Base-by-base conservation (phyloP, 2,888 invertebrate genomes). In the Glyphotaelius pellucidus region DNA sequence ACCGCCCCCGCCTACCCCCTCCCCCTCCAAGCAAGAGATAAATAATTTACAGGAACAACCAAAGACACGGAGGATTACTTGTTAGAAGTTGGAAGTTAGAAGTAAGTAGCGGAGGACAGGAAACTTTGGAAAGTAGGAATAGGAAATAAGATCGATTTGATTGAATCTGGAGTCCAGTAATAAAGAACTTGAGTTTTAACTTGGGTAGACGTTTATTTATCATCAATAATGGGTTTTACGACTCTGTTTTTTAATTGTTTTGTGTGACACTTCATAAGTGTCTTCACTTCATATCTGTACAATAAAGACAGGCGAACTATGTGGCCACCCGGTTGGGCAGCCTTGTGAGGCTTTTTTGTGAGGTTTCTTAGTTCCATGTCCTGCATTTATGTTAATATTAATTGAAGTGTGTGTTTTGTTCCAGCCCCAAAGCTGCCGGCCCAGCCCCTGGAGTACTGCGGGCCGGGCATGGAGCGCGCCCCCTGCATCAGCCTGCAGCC, bases 361-460 rank as follows among this genome's bases (percentile, higher is more conserved):
- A 0, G 42, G 42, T 12, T 11, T 42, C 12, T 42, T 42, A 12
- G 42, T 42, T 42, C 1, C 42, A 42, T 12, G 42, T 12, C 42
- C 9, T 15, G 15, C 4, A n/a, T n/a, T 15, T 52, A 52, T 19
- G 15, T 67, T 7, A 67, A 67, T 25, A 67, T 5, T 67, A 67
- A 67, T n/a, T 9, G 9, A 7, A 9, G 25, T 67, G 25, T 67
- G 9, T 25, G 1, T 67, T 95, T 94, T 94, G 96, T 96, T 91
- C 35, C 96, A 97, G 97, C 96, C 94, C 96, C 97, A 93, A 97
- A 97, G 95, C 95, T 97, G 94, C 95, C 96, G 94, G 96, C 97
- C 96, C 95, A 94, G 94, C 94, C 97, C 94, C 96, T 96, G 47
- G 95, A 96, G 94, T 97, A 95, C 95, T 96, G 95, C 94, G 95